Percentiles rank a stretch among this genome's conserved stretches.
Evolutionary conservation across 2,797 vertebrate genomes (phyloP).

Genomic region (Ateles fusciceps): DNA sequence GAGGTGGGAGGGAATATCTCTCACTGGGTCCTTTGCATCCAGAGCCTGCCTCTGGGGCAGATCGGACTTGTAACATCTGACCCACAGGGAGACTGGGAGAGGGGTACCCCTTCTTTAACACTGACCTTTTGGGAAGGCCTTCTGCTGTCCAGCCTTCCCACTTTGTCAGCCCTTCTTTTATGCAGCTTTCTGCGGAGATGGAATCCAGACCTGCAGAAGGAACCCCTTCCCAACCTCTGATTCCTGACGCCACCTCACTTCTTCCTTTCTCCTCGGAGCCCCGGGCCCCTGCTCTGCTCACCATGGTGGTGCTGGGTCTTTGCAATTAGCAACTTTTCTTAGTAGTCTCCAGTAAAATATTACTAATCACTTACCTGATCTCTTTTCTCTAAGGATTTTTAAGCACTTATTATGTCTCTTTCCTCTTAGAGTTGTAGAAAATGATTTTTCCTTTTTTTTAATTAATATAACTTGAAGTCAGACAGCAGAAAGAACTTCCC

Average conservation of each 20-base stretch:
- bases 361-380: neutral
- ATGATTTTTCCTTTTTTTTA: neutral
- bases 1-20: neutral
- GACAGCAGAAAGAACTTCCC: slow-evolving; percentile 65
- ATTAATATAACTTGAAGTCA: slow-evolving; percentile 31
- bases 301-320: neutral
- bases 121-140: neutral
- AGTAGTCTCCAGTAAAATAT: neutral
- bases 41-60: neutral
- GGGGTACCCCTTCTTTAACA: neutral
- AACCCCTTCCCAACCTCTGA: too few species aligned
- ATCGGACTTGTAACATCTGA: neutral
- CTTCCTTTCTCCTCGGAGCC: neutral
- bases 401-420: neutral
- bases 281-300: neutral
- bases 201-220: neutral
- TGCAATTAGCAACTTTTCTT: neutral
- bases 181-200: neutral
- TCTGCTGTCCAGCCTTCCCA: neutral
- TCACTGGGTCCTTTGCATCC: neutral
- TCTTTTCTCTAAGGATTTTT: slow-evolving; percentile 16
- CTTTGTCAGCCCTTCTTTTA: neutral
- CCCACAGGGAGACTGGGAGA: neutral
- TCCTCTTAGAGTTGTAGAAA: slow-evolving; percentile 15
- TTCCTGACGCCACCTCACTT: neutral